Evolutionary conservation across 2,888 invertebrate genomes (phyloP).

Genomic region (Drymonia ruficornis): DNA sequence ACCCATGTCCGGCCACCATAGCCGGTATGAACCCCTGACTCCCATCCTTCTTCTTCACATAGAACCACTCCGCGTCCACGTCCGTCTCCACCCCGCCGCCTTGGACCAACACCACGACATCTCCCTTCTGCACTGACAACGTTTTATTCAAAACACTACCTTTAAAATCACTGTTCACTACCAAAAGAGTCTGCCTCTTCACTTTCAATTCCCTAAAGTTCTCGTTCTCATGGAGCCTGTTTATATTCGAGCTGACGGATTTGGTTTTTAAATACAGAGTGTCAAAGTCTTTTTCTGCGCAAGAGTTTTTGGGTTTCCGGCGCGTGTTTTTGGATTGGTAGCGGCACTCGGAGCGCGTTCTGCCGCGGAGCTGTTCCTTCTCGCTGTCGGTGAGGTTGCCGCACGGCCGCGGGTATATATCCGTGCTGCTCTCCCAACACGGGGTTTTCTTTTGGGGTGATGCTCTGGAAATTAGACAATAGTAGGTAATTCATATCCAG

Average conservation of each 20-base stretch:
- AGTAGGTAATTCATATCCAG: background rate
- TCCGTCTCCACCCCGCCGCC: constrained; percentile 69
- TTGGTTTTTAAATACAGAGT: constrained; percentile 86
- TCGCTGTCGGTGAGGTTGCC: constrained; percentile 93
- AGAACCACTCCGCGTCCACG: constrained; percentile 90
- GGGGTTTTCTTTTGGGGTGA: constrained; percentile 85
- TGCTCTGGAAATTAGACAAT: constrained; percentile 57
- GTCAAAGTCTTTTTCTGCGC: constrained; percentile 90
- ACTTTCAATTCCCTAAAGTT: constrained; percentile 48
- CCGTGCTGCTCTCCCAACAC: constrained; percentile 93
- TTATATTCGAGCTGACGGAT: constrained; percentile 68
- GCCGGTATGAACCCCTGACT: constrained; percentile 91
- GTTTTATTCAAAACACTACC: constrained; percentile 84
- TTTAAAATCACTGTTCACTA: constrained; percentile 88
- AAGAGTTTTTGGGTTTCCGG: constrained; percentile 67
- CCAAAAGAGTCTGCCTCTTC: constrained; percentile 88
- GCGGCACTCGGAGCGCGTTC: constrained; percentile 89
- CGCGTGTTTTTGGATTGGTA: constrained; percentile 67
- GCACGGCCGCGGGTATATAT: constrained; percentile 91
- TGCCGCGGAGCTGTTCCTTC: constrained; percentile 86
- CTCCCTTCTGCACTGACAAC: constrained; percentile 88
- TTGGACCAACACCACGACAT: constrained; percentile 89
- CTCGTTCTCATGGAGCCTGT: constrained; percentile 53
- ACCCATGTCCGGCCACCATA: constrained; percentile 91
- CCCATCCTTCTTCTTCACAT: constrained; percentile 88